Evolutionary conservation across 2,797 vertebrate genomes (phyloP), one percentile per base, ranked within the genome.

Genomic region (Thamnophis elegans): DNA sequence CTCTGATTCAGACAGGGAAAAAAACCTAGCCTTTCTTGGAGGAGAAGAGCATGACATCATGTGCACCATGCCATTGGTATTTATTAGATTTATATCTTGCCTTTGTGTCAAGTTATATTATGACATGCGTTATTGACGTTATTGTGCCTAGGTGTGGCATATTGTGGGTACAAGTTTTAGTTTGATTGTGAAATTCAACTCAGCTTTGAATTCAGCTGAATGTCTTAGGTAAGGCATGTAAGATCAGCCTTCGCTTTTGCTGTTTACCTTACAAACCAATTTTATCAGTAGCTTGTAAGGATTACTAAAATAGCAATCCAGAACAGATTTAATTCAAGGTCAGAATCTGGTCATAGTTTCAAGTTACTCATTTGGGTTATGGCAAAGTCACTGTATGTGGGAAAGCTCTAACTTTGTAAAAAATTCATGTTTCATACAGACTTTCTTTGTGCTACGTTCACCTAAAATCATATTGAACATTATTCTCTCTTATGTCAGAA

Each of bases 401-500:
- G 28, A 87, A 25, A 28, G 51, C n/a, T 88, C n/a, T 42, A 58
- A 56, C 9, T 87, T 53, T n/a, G 28, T 87, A 55, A 87, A 87
- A 82, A 18, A 10, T 1, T 26, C 25, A 53, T 68, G 42, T 42
- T 22, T 20, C 56, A 55, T 28, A 36, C 53, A 68, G 14, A 85
- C 20, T 53, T 22, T 85, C 1, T 89, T 22, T 85, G 5, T 68
- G 36, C 42, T 20, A 42, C 6, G 20, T 87, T 82, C 36, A 6
- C 14, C 25, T 86, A 12, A 32, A 58, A 42, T 28, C 92, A 95
- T 85, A 60, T 42, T 58, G 62, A 56, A 36, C 2, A 93, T 89
- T 47, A 93, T 93, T 95, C 56, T 94, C 85, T 94, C 51, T 92
- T 85, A 93, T 93, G 96, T 73, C 97, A 99, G 99, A 99, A 89